phyloP scores from a whole-genome alignment of 2,888 invertebrate species.

The Ichneumoninae sp. region DNA sequence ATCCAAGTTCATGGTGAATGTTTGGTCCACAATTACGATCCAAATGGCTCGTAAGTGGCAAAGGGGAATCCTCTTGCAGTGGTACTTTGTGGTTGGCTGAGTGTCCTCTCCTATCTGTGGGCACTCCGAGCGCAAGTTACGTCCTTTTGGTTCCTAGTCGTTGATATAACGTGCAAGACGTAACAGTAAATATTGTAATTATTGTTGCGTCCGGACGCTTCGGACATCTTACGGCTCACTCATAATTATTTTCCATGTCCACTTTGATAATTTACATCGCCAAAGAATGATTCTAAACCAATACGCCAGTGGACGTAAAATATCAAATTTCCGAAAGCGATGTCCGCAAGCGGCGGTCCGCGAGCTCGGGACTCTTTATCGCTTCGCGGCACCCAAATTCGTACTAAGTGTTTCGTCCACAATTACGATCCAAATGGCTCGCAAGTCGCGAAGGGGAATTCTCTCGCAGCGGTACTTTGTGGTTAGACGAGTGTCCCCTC shows the following conservation, averaged over 20 bases:
- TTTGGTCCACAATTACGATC: neutral
- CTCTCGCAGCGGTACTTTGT: neutral
- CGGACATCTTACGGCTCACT: no score
- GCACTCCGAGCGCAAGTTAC: neutral
- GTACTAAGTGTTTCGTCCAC: neutral
- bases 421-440: neutral
- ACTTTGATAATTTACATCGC: no score
- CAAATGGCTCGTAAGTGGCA: neutral
- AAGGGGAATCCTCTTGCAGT: neutral
- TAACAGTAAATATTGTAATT: no score
- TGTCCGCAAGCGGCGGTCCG: no score
- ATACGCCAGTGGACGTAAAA: no score
- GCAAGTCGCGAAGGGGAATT: neutral
- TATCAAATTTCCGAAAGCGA: neutral
- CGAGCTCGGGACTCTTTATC: neutral
- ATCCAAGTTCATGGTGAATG: neutral
- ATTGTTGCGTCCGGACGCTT: no score
- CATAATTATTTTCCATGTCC: no score
- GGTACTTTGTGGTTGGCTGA: neutral
- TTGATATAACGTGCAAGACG: neutral
- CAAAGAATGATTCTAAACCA: no score
- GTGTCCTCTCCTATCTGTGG: neutral
- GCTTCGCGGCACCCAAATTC: neutral
- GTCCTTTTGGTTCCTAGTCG: no score
- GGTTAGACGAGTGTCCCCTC: neutral